Conservation (phyloP, 2,113 vertebrate genomes). For the Narcine bancroftii region DNA sequence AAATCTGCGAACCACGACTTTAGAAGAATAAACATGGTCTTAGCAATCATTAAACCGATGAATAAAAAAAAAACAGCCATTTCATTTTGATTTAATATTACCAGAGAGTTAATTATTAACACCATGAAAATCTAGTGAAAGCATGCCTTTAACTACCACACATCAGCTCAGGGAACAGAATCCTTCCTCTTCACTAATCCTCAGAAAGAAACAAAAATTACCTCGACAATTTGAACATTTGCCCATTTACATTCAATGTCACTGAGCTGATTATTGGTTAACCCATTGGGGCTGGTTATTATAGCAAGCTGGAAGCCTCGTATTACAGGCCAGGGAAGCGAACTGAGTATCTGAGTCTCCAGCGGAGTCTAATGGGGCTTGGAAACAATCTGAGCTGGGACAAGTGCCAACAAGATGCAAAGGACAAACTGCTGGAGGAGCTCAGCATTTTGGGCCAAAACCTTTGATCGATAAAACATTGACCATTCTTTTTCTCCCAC, state of each 20-base stretch:
- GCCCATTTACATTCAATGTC: neutral
- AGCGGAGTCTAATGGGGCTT: neutral
- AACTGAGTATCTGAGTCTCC: neutral
- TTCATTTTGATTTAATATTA: neutral
- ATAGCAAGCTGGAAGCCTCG: neutral
- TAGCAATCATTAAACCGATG: too few species aligned
- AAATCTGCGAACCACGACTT: too few species aligned
- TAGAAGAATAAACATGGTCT: too few species aligned
- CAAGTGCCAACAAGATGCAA: neutral
- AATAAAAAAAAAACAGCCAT: too few species aligned
- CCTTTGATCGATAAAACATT: too few species aligned
- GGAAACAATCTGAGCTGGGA: neutral
- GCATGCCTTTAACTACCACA: too few species aligned
- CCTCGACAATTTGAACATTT: neutral
- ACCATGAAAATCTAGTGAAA: too few species aligned
- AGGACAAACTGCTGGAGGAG: too few species aligned
- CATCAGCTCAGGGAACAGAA: neutral
- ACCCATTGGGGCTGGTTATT: neutral
- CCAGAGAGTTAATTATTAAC: neutral
- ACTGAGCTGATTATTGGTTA: neutral
- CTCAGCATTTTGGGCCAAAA: too few species aligned
- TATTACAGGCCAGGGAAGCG: neutral
- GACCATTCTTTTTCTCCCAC: too few species aligned
- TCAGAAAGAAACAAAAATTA: neutral
- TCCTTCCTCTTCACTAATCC: neutral